Evolutionary conservation across 2,113 vertebrate genomes (phyloP).

Genomic region (Struthidea cinerea): DNA sequence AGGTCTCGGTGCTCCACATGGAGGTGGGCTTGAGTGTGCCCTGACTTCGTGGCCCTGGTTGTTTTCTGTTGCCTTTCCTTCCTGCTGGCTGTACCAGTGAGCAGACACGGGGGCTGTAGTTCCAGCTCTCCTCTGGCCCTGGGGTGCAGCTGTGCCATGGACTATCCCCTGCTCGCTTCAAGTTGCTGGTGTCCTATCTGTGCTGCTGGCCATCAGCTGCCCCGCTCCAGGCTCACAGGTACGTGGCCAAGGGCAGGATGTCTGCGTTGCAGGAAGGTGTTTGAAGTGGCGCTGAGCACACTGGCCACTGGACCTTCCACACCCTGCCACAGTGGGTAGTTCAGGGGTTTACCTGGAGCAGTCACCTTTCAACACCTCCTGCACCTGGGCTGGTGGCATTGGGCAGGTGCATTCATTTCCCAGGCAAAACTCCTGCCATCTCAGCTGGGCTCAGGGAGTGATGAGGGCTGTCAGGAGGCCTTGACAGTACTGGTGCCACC

Average conservation of each 20-base stretch:
- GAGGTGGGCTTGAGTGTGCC: neutral
- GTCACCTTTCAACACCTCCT: neutral
- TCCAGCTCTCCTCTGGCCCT: neutral
- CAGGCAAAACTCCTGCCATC: neutral
- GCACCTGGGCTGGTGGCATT: neutral
- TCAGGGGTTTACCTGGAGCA: neutral
- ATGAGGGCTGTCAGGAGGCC: neutral
- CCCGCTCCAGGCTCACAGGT: neutral
- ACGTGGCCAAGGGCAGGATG: neutral
- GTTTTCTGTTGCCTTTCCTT: neutral
- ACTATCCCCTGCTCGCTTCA: neutral
- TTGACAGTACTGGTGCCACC: neutral
- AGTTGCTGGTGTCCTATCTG: fast-evolving
- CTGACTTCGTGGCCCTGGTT: fast-evolving
- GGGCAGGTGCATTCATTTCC: neutral
- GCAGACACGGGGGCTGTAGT: fast-evolving
- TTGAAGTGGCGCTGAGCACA: neutral
- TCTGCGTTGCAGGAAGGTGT: neutral
- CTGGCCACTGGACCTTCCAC: neutral
- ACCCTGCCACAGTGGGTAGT: no score
- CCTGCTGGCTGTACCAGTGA: neutral
- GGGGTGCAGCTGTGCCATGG: neutral
- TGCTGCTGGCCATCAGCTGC: neutral
- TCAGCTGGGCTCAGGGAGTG: neutral
- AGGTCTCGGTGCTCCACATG: neutral